Evolutionary conservation across 2,797 vertebrate genomes (phyloP).

Genomic region (Stomatorhinus walkeri): DNA sequence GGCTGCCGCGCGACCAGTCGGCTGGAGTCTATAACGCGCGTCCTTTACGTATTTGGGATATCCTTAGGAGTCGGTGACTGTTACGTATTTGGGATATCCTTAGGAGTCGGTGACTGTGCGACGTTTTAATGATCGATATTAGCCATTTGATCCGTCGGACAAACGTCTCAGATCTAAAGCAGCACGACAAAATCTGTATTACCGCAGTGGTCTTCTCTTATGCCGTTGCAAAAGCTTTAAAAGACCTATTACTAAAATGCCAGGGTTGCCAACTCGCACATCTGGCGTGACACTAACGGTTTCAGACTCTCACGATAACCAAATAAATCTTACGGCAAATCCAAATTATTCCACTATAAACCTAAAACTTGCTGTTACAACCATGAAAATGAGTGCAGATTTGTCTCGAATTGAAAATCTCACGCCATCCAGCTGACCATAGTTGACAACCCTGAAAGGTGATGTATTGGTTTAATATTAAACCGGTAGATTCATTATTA

Average conservation of each 20-base stretch:
- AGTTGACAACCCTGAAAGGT: background rate
- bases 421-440: background rate
- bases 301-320: background rate
- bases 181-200: background rate
- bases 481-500: background rate
- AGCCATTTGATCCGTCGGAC: background rate
- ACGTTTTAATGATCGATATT: background rate
- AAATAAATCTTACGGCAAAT: background rate
- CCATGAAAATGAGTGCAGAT: background rate
- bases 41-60: background rate
- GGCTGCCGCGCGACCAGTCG: constrained; percentile 3
- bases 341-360: background rate
- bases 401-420: background rate
- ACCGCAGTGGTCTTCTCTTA: background rate
- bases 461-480: background rate
- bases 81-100: too few relatives aligned
- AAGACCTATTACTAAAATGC: background rate
- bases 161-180: background rate
- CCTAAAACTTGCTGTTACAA: background rate
- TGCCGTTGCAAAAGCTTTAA: background rate
- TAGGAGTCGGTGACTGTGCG: background rate
- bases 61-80: background rate
- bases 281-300: background rate
- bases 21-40: too few relatives aligned
- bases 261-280: background rate